Evolutionary conservation across 2,113 vertebrate genomes (phyloP).

Genomic region (Taurulus bubalis): DNA sequence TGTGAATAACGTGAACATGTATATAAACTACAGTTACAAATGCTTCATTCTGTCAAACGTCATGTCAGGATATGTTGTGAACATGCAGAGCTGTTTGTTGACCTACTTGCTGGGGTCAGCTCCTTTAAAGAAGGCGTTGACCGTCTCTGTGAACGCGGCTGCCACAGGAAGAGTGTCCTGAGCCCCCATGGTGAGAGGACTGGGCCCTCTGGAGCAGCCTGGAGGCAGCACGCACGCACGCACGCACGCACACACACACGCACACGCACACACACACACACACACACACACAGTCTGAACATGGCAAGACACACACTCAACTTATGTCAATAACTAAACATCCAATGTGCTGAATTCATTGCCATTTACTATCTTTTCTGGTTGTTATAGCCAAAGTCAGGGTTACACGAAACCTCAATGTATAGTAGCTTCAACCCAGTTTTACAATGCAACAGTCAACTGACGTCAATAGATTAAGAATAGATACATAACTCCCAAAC

Average conservation of each 20-base stretch:
- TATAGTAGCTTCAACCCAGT: background rate
- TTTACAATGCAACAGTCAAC: background rate
- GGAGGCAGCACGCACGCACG: slow-evolving; percentile 63
- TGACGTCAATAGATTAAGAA: background rate
- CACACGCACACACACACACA: slow-evolving; percentile 32
- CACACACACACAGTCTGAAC: background rate
- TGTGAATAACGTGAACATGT: background rate
- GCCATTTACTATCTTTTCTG: background rate
- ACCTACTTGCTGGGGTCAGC: slow-evolving; percentile 97
- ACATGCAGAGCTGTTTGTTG: background rate
- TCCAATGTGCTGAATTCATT: background rate
- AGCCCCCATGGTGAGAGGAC: slow-evolving; percentile 97
- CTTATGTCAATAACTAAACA: background rate
- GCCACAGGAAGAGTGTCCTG: slow-evolving; percentile 98
- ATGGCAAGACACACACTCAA: background rate
- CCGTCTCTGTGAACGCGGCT: slow-evolving; percentile 97
- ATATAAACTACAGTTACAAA: background rate
- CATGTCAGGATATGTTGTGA: background rate
- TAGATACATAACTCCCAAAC: slow-evolving; percentile 3
- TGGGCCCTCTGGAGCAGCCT: slow-evolving; percentile 97
- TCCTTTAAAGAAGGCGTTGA: slow-evolving; percentile 98
- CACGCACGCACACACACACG: slow-evolving; percentile 46
- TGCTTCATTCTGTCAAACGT: background rate
- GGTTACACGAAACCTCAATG: background rate
- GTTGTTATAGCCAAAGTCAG: background rate